Conservation (phyloP, 2,888 invertebrate species). For the Latheticus oryzae region DNA sequence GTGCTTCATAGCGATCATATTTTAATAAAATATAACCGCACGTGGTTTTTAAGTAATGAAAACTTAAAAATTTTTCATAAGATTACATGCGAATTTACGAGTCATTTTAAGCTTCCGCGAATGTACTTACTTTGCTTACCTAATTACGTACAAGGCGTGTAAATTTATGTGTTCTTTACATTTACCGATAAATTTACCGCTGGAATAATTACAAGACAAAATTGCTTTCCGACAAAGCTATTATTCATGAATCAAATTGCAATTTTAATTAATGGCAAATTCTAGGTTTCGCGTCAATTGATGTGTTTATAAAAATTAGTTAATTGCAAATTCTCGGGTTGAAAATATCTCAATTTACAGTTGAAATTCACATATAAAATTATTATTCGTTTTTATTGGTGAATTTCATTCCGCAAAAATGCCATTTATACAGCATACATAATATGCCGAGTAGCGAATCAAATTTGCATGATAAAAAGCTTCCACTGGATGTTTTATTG, state of each 20-base stretch:
- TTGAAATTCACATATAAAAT: conserved; percentile 19
- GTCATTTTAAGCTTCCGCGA: conserved; percentile 23
- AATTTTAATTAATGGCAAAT: background rate
- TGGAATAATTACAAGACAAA: conserved; percentile 4
- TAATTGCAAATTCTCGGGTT: no score
- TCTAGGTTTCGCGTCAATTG: no score
- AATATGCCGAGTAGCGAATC: conserved; percentile 23
- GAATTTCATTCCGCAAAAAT: conserved; percentile 6
- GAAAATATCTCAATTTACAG: conserved; percentile 13
- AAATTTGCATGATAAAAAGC: conserved; percentile 29
- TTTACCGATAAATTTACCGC: background rate
- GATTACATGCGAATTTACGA: conserved; percentile 28
- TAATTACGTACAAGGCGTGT: conserved; percentile 20
- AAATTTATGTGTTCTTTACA: conserved; percentile 9
- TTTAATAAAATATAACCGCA: conserved; percentile 18
- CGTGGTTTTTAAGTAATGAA: conserved; percentile 23
- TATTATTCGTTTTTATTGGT: conserved; percentile 14
- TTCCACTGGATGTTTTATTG: conserved; percentile 23
- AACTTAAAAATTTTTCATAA: conserved; percentile 26
- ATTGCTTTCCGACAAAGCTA: background rate
- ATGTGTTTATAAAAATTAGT: no score
- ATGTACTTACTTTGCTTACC: conserved; percentile 22
- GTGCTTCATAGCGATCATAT: conserved; percentile 8
- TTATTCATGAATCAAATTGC: background rate
- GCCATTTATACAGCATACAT: conserved; percentile 19